Percentiles rank a stretch among this genome's conserved stretches.
Conservation (phyloP, 2,797 vertebrate genomes). For the Spea hammondii region DNA sequence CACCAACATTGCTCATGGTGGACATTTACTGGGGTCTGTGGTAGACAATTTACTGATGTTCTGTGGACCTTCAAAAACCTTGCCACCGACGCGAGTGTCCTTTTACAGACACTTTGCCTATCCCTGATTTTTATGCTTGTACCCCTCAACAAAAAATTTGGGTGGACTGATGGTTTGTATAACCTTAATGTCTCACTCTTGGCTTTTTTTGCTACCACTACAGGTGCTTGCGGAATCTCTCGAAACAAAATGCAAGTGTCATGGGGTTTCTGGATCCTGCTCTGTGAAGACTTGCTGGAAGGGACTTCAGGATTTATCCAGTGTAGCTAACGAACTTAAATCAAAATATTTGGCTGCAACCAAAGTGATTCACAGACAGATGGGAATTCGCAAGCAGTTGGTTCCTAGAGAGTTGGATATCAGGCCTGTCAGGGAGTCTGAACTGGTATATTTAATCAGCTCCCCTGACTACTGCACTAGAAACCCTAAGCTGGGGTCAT, state of each 20-base stretch:
- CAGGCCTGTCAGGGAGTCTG: slow-evolving; percentile 63
- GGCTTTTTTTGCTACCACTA: not conserved
- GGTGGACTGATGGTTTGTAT: too few species aligned
- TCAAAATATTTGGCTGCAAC: slow-evolving; percentile 71
- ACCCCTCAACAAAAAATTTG: too few species aligned
- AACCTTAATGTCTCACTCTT: too few species aligned
- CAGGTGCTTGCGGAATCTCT: slow-evolving; percentile 70
- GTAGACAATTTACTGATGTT: too few species aligned
- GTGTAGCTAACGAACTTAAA: slow-evolving; percentile 69
- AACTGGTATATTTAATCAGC: slow-evolving; percentile 71
- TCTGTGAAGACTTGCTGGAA: slow-evolving; percentile 78
- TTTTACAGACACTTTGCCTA: too few species aligned
- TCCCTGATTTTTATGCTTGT: too few species aligned
- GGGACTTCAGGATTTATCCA: slow-evolving; percentile 63
- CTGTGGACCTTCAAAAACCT: not conserved
- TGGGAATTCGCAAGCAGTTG: slow-evolving; percentile 67
- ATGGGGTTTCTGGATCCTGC: slow-evolving; percentile 76
- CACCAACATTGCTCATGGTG: too few species aligned
- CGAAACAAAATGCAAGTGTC: slow-evolving; percentile 74
- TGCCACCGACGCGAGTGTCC: too few species aligned
- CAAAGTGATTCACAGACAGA: slow-evolving; percentile 66
- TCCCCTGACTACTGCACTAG: slow-evolving; percentile 71
- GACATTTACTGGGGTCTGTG: too few species aligned
- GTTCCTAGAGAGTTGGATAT: slow-evolving; percentile 66
- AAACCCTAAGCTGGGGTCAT: slow-evolving; percentile 65